Base-by-base conservation (phyloP, 1,140 invertebrate species). In the Limonius californicus region DNA sequence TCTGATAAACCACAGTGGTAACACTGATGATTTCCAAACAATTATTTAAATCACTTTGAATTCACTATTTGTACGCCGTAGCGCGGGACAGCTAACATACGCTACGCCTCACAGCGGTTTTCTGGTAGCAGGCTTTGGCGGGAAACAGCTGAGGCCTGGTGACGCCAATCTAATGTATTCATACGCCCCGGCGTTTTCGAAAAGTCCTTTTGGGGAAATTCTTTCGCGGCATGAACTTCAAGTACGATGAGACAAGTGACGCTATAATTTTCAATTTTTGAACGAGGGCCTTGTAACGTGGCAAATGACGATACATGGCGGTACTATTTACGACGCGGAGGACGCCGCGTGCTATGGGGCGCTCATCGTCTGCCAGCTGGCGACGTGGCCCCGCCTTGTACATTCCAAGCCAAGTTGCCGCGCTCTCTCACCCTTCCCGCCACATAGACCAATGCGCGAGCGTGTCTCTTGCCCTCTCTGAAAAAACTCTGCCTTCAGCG, bases 61-160 rank as follows among this genome's bases (percentile, higher is more conserved):
- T 65, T 54, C 56, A 55, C 57, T 62, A 64, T 54, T 60, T 68
- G 57, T 55, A 66, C 68, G 61, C 59, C 54, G 57, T 54, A 68
- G 70, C 74, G 71, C 72, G 70, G 66, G 70, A 71, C 64, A 67
- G 69, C 67, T 63, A 74, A 72, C 72, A 70, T 70, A 76, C 75
- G 69, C 72, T 71, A 76, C 71, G 73, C 69, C 79, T 77, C 75
- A 74, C 76, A 78, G 78, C 75, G 69, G 77, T 80, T 81, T 80
- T 80, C 81, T 82, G 82, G 79, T 83, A 82, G 81, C 80, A 78
- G 76, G 76, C 78, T 80, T 83, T 83, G 82, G 82, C 83, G 83
- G 83, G 82, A 84, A 85, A 85, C 83, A 85, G 83, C 83, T 84
- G 83, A 84, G 82, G 77, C 76, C 78, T 64, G 70, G 73, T 73